phyloP scores from a whole-genome alignment of 2,113 vertebrate species.

The Gnathonemus echidnorhynchus region DNA sequence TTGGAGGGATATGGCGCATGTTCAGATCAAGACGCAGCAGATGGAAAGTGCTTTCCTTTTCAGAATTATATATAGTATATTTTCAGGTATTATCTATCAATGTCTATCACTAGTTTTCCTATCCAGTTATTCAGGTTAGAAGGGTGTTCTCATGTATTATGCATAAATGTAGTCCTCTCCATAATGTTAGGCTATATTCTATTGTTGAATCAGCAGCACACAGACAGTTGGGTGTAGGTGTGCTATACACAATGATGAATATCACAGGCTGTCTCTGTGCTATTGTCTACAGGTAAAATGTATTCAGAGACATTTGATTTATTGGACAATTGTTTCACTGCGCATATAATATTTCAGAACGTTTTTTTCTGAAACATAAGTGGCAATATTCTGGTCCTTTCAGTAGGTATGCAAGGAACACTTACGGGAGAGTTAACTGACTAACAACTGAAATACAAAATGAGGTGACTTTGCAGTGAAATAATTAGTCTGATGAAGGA shows the following conservation, averaged over 20 bases:
- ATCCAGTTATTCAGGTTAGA: neutral
- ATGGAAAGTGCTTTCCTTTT: neutral
- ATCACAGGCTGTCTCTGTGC: neutral
- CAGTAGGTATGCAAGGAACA: neutral
- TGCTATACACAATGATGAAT: neutral
- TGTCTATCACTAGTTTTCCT: slow-evolving; percentile 8
- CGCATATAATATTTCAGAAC: neutral
- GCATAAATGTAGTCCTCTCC: neutral
- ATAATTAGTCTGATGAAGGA: neutral
- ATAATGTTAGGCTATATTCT: neutral
- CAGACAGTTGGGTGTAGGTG: slow-evolving; percentile 5
- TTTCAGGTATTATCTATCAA: slow-evolving; percentile 8
- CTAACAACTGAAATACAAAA: neutral
- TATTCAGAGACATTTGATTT: slow-evolving; percentile 3
- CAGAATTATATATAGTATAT: slow-evolving; percentile 1
- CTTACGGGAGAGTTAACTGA: neutral
- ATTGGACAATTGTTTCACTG: neutral
- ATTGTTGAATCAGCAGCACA: neutral
- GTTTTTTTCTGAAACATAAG: neutral
- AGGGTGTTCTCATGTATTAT: slow-evolving; percentile 3
- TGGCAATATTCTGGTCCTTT: neutral
- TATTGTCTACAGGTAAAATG: neutral
- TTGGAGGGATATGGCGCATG: slow-evolving; percentile 15
- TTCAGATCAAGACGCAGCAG: slow-evolving; percentile 16
- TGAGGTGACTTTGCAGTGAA: neutral